Base-by-base conservation (phyloP, 2,888 invertebrate genomes). In the Mythimna loreyi region DNA sequence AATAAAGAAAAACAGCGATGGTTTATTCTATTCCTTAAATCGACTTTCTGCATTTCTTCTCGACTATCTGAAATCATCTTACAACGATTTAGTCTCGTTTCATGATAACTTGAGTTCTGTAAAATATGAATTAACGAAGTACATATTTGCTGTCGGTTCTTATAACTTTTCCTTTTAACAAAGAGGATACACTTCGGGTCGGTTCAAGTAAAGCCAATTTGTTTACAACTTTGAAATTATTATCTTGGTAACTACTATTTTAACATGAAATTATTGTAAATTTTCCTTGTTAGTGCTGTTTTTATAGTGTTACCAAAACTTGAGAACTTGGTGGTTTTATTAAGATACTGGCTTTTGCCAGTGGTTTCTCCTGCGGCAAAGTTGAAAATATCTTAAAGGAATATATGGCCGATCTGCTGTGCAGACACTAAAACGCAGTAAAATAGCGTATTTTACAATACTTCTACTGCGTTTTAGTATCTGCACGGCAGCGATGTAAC, bases 141-240 rank as follows among this genome's bases (percentile, higher is more conserved):
- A 52, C 11, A 16, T 25, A 16, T n/a, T 23, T 25, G 33, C n/a
- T n/a, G 3, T 23, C 53, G 19, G 21, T 47, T 47, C 49, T 13
- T 40, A 13, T 49, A 43, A 30, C 40, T 30, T 43, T 5, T 5
- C 40, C 21, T n/a, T 30, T 16, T 36, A 7, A 30, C n/a, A 36
- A 13, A 25, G 6, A 33, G n/a, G 11, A 63, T 21, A 28, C 40
- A 13, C 33, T 47, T 45, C 33, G 25, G 8, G 16, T 21, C 6
- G 19, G 19, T 25, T 65, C 28, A n/a, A 23, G 28, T 30, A 30
- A 66, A 65, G 19, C 36, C 13, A 66, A 66, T 67, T 67, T 55
- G 25, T 25, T 33, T 13, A 25, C 23, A 67, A 67, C 68, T 33
- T 67, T 33, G 23, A 16, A 55, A 43, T 25, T 55, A 33, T 33